Evolutionary conservation across 2,797 vertebrate genomes (phyloP), one percentile per base, ranked within the genome.

Genomic region (Somateria mollissima): DNA sequence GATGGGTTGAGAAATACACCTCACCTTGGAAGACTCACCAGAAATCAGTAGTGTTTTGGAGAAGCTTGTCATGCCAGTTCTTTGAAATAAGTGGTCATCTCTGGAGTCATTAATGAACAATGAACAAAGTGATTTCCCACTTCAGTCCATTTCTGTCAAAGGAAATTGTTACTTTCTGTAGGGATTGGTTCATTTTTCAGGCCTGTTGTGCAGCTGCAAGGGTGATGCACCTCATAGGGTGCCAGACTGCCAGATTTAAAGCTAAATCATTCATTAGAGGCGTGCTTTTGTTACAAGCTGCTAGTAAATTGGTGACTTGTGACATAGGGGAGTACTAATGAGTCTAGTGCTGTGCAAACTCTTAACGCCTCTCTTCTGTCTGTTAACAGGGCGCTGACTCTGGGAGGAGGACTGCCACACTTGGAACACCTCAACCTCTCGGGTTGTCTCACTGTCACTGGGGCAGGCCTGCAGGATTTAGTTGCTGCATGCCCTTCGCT

Each of bases 401-500:
- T 98, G 98, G 98, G 98, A 84, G 99, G 99, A 95, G 99, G 99
- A 30, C 98, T 99, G 97, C 99, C 99, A 2, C 96, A 97, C n/a
- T 84, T 99, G 98, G 99, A 99, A 91, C 99, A 99, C 95, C 98
- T 99, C 45, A 99, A 99, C 96, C 98, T 99, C 96, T 99, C 99
- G 2, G 99, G 99, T 32, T 99, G 99, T 96, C 98, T 99, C 75
- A 98, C 98, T 95, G 98, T 99, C 89, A 99, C 99, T 51, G 99
- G 98, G 91, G 98, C 98, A 80, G 99, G 99, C 90, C 98, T 99
- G 93, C 98, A 99, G 97, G 99, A 99, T 92, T 97, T 99, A 95
- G 99, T 99, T 93, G 98, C 99, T 10, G 98, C 98, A 28, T 99
- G 99, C 91, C 99, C 99, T 80, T 98, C 99, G 87, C 98, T 99